Base-by-base conservation (phyloP, 1,140 invertebrate genomes). In the Helicoverpa armigera region DNA sequence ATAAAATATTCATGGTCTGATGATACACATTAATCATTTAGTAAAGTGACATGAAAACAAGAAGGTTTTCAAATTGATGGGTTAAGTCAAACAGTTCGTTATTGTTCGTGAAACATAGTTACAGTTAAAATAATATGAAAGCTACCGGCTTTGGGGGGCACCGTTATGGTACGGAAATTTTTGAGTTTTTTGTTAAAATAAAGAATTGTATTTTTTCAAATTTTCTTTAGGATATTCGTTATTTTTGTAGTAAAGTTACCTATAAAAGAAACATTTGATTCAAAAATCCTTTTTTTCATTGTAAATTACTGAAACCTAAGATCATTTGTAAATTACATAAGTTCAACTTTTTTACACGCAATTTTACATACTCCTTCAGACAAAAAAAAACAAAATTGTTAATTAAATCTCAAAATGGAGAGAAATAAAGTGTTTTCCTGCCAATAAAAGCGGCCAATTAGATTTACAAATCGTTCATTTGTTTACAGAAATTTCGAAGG, bases 401-500 rank as follows among this genome's bases (percentile, higher is more conserved):
- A 61, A 29, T 61, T 13, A 61, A 61, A 61, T 13, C 12, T 60
- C 58, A 29, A 60, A 60, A 60, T 60, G n/a, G 23, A 60, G 18
- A 54, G n/a, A n/a, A 54, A 54, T 14, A 54, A 54, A 16, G 53
- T n/a, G 14, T n/a, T 54, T 7, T 54, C n/a, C 53, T n/a, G 14
- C 14, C 13, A 14, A 18, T 0, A 58, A 58, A 16, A 58, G 13
- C 10, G 18, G 9, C 56, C 9, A 60, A 13, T 61, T 14, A 61
- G 29, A 29, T 61, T 14, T 61, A 31, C 31, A 3, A 72, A 14
- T 43, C 9, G 58, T 51, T 48, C 18, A 48, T 53, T 77, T 60
- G 16, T 54, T 75, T 78, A 18, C 69, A 74, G 74, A 75, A 70
- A 7, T 70, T 7, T 75, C 77, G 14, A 82, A 82, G 56, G 76